Conservation (phyloP, 64 coral and sea anemone species). For the Acropora yongei region DNA sequence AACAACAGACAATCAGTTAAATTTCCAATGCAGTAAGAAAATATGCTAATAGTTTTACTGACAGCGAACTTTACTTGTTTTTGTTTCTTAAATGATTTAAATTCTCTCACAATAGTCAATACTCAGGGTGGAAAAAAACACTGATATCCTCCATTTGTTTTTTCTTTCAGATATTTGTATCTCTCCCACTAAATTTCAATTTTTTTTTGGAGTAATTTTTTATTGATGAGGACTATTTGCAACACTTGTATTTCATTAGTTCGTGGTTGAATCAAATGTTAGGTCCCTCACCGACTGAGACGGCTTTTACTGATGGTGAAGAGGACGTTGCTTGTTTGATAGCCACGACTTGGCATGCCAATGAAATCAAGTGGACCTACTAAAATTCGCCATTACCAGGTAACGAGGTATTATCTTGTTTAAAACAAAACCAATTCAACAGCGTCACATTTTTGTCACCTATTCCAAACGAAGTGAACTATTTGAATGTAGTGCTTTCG, state of each 20-base stretch:
- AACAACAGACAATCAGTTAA: neutral
- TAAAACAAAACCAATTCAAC: no score
- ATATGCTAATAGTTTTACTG: neutral
- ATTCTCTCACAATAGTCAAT: neutral
- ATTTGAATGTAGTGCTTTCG: no score
- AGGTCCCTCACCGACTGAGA: neutral
- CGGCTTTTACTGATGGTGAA: neutral
- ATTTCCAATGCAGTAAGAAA: neutral
- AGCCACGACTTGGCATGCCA: neutral
- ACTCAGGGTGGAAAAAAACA: neutral
- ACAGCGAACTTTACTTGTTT: neutral
- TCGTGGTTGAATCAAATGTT: neutral
- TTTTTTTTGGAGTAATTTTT: neutral
- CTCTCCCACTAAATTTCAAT: neutral
- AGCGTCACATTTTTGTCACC: no score
- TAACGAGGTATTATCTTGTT: neutral
- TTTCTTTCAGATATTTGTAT: neutral
- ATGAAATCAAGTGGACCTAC: neutral
- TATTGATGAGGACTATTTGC: neutral
- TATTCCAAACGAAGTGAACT: no score
- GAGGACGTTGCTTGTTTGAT: neutral
- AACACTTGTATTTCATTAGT: neutral
- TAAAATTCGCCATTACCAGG: neutral
- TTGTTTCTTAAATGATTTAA: neutral
- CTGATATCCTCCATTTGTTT: neutral